Evolutionary conservation across 2,888 invertebrate species (phyloP).

Genomic region (Agriopis marginaria): DNA sequence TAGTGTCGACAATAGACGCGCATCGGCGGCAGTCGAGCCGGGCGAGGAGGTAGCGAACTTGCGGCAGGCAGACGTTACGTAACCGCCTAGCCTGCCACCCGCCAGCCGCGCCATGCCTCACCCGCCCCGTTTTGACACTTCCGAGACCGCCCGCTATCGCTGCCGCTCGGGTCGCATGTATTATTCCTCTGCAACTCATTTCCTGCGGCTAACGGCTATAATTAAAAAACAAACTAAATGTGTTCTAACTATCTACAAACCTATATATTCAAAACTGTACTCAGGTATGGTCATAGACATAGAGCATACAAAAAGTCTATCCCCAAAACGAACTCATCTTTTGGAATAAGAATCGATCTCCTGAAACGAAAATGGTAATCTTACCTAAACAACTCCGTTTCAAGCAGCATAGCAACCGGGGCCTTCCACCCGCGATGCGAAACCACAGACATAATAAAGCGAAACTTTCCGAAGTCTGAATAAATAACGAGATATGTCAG

Average conservation of each 20-base stretch:
- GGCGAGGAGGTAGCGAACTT: conserved; percentile 51
- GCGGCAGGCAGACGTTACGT: conserved; percentile 71
- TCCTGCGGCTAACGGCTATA: conserved; percentile 27
- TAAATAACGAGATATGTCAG: conserved; percentile 50
- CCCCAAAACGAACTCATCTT: conserved; percentile 11
- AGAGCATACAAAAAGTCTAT: background rate
- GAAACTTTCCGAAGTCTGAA: conserved; percentile 38
- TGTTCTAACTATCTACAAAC: background rate
- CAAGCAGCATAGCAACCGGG: conserved; percentile 20
- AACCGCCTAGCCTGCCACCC: conserved; percentile 54
- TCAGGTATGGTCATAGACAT: background rate
- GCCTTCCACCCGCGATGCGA: conserved; percentile 27
- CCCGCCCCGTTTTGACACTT: conserved; percentile 62
- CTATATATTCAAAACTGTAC: background rate
- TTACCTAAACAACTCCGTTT: conserved; percentile 21
- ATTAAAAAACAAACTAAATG: conserved; percentile 31
- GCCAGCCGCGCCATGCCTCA: conserved; percentile 47
- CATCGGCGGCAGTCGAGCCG: conserved; percentile 46
- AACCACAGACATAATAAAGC: conserved; percentile 33
- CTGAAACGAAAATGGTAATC: conserved; percentile 19
- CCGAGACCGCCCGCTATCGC: conserved; percentile 54
- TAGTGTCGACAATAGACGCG: conserved; percentile 60
- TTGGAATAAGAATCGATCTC: conserved; percentile 8
- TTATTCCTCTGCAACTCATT: conserved; percentile 43
- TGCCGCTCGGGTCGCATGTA: conserved; percentile 28